These are phyloP conservation scores for Dynastes maya DNA, from an alignment of 2,888 invertebrate species.

Conservation along the genomic window DNA sequence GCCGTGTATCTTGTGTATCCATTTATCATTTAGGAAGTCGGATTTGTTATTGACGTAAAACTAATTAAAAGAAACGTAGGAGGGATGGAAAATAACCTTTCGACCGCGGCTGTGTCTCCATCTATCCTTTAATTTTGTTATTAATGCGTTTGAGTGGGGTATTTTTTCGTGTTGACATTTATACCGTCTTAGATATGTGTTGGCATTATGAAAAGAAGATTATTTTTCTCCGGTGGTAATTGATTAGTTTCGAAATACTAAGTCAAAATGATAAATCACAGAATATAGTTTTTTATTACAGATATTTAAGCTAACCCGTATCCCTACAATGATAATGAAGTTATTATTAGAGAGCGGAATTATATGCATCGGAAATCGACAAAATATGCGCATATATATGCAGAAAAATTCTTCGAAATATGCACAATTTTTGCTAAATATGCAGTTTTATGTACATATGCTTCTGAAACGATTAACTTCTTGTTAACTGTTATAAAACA, in stretches of 20 bases:
- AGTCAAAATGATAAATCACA: not conserved
- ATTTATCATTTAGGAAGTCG: slow-evolving; percentile 57
- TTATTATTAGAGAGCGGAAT: too few species aligned
- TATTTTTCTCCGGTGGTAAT: slow-evolving; percentile 19
- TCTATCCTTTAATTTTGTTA: slow-evolving; percentile 41
- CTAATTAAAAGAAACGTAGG: slow-evolving; percentile 56
- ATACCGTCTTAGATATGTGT: slow-evolving; percentile 25
- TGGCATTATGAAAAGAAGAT: slow-evolving; percentile 23
- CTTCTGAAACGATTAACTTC: too few species aligned
- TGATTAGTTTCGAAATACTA: slow-evolving; percentile 4
- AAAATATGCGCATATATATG: too few species aligned
- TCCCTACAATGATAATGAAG: too few species aligned
- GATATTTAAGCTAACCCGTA: too few species aligned
- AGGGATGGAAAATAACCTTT: slow-evolving; percentile 50
- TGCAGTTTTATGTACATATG: too few species aligned
- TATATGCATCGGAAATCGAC: too few species aligned
- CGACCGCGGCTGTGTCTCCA: slow-evolving; percentile 36
- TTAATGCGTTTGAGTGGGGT: slow-evolving; percentile 37
- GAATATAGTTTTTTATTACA: not conserved
- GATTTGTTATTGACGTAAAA: slow-evolving; percentile 56
- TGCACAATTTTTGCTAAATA: too few species aligned
- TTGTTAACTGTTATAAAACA: too few species aligned
- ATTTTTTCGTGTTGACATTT: slow-evolving; percentile 41
- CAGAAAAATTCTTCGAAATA: too few species aligned
- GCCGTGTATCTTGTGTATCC: slow-evolving; percentile 50